These are phyloP conservation scores for Andricus quercusramuli DNA, from an alignment of 2,888 invertebrate species.

Conservation along the genomic window DNA sequence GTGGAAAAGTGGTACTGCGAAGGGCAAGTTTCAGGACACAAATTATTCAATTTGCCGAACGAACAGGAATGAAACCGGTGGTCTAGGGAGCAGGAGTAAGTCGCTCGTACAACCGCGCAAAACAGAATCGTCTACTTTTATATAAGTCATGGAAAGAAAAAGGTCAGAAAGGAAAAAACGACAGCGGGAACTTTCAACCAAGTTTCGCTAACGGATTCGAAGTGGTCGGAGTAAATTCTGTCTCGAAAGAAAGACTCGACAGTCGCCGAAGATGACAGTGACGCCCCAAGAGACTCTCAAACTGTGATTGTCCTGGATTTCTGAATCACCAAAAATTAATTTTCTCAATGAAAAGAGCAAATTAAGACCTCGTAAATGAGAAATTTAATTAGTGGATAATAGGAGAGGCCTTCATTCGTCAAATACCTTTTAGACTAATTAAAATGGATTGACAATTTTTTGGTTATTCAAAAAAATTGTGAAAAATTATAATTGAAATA, in stretches of 20 bases:
- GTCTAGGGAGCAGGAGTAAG: conserved; percentile 20
- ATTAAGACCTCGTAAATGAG: neutral
- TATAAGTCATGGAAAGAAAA: conserved; percentile 36
- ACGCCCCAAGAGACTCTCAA: conserved; percentile 25
- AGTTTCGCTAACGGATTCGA: conserved; percentile 39
- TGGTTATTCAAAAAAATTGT: neutral
- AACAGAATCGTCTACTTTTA: conserved; percentile 33
- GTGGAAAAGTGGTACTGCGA: conserved; percentile 23
- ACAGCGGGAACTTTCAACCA: conserved; percentile 25
- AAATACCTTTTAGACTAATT: neutral
- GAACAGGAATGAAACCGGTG: conserved; percentile 26
- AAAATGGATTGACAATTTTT: neutral
- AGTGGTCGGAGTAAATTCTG: conserved; percentile 35
- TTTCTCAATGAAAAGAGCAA: neutral
- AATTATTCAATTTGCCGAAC: conserved; percentile 63
- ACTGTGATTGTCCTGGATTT: conserved; percentile 31
- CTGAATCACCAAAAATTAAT: conserved; percentile 10
- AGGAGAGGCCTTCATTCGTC: neutral
- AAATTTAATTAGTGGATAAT: neutral
- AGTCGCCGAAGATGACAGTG: conserved; percentile 23
- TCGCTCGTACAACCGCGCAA: conserved; percentile 18
- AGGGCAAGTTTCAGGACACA: conserved; percentile 57
- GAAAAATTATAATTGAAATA: neutral
- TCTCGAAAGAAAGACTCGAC: neutral
- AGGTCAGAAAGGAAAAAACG: neutral